Percentiles rank a stretch among this genome's conserved stretches.
Conservation (phyloP, 2,113 vertebrate genomes). For the Furnarius figulus region DNA sequence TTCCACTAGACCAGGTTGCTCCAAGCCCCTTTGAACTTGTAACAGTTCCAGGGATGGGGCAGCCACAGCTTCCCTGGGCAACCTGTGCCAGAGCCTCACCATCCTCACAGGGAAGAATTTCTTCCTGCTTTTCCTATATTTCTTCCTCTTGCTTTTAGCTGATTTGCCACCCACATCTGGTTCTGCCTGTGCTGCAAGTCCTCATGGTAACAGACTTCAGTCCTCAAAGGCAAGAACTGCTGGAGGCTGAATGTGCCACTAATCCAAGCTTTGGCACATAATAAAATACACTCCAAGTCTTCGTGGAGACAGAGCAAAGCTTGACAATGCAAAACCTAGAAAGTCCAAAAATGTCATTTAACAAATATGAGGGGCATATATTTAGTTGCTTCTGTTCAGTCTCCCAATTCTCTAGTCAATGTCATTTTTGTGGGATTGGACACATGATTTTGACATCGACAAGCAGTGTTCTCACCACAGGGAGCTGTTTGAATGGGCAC, state of each 20-base stretch:
- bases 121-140: background rate
- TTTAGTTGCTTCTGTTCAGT: background rate
- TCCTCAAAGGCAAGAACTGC: background rate
- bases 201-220: background rate
- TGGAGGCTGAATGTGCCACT: background rate
- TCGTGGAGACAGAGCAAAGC: background rate
- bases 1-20: background rate
- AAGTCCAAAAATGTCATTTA: background rate
- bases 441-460: background rate
- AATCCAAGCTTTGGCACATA: background rate
- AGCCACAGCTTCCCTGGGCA: background rate
- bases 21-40: fast-evolving
- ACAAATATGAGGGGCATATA: background rate
- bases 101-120: background rate
- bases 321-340: background rate
- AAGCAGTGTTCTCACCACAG: background rate
- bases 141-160: background rate
- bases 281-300: background rate
- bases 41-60: background rate
- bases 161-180: background rate
- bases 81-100: background rate
- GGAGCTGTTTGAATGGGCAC: background rate
- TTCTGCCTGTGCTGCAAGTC: background rate
- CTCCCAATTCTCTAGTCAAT: background rate
- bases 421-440: background rate